Base-by-base conservation (phyloP, 2,113 vertebrate species). In the Microcebus ravelobensis region DNA sequence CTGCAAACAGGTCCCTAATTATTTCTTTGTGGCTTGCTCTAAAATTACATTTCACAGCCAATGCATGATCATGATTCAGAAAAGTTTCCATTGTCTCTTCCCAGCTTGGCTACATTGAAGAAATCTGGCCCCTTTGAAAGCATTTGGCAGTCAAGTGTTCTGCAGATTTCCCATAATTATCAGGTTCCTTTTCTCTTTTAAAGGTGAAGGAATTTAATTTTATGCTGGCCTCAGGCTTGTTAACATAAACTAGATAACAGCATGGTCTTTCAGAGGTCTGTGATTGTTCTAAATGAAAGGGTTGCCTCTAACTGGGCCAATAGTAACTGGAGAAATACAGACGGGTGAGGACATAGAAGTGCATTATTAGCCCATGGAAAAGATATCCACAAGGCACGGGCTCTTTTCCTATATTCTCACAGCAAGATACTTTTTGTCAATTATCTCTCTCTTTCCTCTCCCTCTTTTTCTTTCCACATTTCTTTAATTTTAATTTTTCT, bases 21-120 rank as follows among this genome's bases (percentile, higher is more conserved):
- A 59, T 87, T 96, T 96, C 59, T 93, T 91, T 94, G 79, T 59
- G 50, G 48, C 45, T 96, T 86, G 52, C 61, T 95, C 91, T 73
- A 86, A 91, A 87, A 95, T 81, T 82, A 77, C 36, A 85, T 82
- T 50, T 65, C 88, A 86, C 23, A 91, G 85, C 34, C 45, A 23
- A 12, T 29, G 31, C n/a, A 63, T 23, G 55, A 74, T 68, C 31
- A 55, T 8, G 29, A 95, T 80, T 67, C 31, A 71, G 68, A 92
- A 90, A 76, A 94, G 57, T 89, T 81, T 90, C 52, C 34, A 9
- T 50, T 36, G 21, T 83, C 82, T 86, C 81, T 81, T 88, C 50
- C 45, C 50, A 88, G 81, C 5, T 15, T 77, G 57, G 15, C 15
- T 52, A 10, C 5, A 67, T 4, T 68, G 39, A 90, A 88, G 88